Percentiles rank a stretch among this genome's conserved stretches.
These are phyloP conservation scores for Cyphomyrus plagiostoma DNA, from an alignment of 2,113 vertebrate genomes.

Conservation along the genomic window DNA sequence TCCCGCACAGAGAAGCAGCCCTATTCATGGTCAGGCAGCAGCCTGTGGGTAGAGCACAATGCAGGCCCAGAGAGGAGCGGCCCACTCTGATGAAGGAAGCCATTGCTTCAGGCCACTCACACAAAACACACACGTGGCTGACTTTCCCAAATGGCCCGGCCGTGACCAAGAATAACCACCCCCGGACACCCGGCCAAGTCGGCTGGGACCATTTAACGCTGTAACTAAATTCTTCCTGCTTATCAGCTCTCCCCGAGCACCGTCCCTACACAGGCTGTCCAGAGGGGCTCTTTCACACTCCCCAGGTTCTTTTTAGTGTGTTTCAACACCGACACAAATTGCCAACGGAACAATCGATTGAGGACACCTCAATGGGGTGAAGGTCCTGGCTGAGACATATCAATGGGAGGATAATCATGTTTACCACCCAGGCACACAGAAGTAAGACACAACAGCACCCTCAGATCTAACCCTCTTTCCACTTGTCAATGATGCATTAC, in stretches of 20 bases:
- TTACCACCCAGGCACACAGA: background rate
- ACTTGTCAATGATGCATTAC: background rate
- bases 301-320: background rate
- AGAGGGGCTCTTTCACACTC: background rate
- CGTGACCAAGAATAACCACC: background rate
- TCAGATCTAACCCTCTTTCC: background rate
- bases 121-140: slow-evolving; percentile 19
- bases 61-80: background rate
- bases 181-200: background rate
- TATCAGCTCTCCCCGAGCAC: background rate
- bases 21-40: background rate
- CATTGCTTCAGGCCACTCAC: background rate
- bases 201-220: slow-evolving; percentile 27
- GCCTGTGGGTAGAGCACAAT: background rate
- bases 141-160: slow-evolving; percentile 18
- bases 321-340: background rate
- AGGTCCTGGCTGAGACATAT: background rate
- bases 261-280: background rate
- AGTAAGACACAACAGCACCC: background rate
- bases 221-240: background rate
- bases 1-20: background rate
- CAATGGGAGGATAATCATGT: background rate
- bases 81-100: background rate
- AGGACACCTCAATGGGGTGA: background rate
- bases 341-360: background rate